Evolutionary conservation across 1,140 invertebrate genomes (phyloP).

Genomic region (Plectus sambesii): DNA sequence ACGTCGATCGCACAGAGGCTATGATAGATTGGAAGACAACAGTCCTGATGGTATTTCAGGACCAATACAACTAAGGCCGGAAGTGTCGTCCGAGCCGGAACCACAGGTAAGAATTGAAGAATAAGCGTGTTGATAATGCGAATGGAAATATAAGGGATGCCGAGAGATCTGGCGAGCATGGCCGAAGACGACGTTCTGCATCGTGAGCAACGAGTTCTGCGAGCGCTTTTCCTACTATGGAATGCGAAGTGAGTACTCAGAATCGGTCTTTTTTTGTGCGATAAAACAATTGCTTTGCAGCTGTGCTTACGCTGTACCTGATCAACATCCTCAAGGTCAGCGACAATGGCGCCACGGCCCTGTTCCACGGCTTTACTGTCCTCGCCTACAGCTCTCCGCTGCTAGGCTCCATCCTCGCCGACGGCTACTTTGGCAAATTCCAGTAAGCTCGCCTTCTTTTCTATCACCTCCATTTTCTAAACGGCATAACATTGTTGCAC

Average conservation of each 20-base stretch:
- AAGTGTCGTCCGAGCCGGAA: too few species aligned
- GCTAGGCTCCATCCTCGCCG: constrained; percentile 74
- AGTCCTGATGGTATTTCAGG: too few species aligned
- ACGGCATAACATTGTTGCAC: too few species aligned
- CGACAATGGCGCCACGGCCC: constrained; percentile 60
- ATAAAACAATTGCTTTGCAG: constrained; percentile 86
- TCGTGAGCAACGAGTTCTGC: constrained; percentile 84
- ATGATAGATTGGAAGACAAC: too few species aligned
- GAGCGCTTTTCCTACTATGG: constrained; percentile 89
- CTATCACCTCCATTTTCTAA: too few species aligned
- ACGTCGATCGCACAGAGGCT: too few species aligned
- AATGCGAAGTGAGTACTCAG: constrained; percentile 80
- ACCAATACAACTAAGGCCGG: too few species aligned
- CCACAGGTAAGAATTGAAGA: too few species aligned
- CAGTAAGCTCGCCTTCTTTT: constrained; percentile 50
- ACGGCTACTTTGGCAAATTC: constrained; percentile 72
- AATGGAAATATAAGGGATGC: too few species aligned
- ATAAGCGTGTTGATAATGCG: too few species aligned
- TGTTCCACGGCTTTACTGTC: constrained; percentile 69
- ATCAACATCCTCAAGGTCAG: constrained; percentile 56
- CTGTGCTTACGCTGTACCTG: constrained; percentile 69
- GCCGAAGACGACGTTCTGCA: constrained; percentile 75
- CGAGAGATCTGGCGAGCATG: too few species aligned
- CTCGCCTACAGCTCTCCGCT: constrained; percentile 73
- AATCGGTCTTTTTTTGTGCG: too few species aligned